Evolutionary conservation across 2,797 vertebrate genomes (phyloP).

Genomic region (Cetoscarus ocellatus): DNA sequence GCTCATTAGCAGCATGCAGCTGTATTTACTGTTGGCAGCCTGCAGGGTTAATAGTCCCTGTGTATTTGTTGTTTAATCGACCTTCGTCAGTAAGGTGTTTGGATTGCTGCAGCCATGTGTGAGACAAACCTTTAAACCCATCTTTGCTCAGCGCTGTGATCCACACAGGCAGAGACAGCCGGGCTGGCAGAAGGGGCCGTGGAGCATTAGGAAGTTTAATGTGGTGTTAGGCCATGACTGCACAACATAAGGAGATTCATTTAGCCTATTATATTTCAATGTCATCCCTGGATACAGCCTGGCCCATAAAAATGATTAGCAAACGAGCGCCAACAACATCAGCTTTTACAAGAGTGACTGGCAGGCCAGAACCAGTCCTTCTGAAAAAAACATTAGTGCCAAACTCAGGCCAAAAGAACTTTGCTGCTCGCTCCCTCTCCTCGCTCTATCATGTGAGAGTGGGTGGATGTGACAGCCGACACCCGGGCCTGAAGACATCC

Average conservation of each 20-base stretch:
- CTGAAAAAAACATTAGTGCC: conserved; percentile 60
- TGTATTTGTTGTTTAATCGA: conserved; percentile 15
- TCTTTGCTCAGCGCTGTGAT: conserved; percentile 8
- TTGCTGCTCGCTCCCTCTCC: conserved; percentile 25
- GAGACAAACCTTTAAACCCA: conserved; percentile 21
- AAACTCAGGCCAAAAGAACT: conserved; percentile 42
- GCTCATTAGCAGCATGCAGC: conserved; percentile 35
- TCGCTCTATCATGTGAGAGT: conserved; percentile 6
- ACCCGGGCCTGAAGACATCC: conserved; percentile 46
- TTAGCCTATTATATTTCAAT: conserved; percentile 53
- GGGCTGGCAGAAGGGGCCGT: conserved; percentile 36
- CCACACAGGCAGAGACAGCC: conserved; percentile 30
- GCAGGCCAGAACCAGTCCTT: conserved; percentile 55
- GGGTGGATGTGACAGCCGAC: conserved; percentile 50
- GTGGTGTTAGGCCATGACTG: conserved; percentile 46
- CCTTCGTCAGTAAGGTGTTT: conserved; percentile 33
- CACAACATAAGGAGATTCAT: conserved; percentile 47
- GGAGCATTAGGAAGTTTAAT: conserved; percentile 50
- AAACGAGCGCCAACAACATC: conserved; percentile 55
- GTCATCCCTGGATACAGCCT: conserved; percentile 52
- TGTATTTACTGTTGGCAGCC: conserved; percentile 26
- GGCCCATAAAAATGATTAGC: conserved; percentile 62
- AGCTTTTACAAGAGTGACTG: conserved; percentile 47
- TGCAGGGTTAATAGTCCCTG: conserved; percentile 35
- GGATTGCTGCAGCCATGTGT: conserved; percentile 14